These are phyloP conservation scores for Drosophila gaucha DNA, from an alignment of 2,888 invertebrate species.

Conservation along the genomic window DNA sequence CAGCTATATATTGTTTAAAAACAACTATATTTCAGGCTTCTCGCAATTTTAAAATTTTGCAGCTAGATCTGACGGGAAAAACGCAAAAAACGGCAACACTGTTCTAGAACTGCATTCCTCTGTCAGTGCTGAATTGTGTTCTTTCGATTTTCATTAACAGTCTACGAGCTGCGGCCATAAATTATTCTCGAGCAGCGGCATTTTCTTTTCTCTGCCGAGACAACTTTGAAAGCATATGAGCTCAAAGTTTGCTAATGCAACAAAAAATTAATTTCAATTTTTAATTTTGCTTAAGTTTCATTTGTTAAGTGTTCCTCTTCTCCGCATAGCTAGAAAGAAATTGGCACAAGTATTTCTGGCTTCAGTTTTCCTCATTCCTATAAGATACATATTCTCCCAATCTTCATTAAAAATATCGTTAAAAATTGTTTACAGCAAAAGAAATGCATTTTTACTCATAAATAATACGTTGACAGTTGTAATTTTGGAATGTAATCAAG, in stretches of 20 bases:
- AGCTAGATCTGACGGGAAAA: no score
- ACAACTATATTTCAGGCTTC: no score
- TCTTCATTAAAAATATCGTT: slow-evolving; percentile 15
- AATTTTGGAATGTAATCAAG: slow-evolving; percentile 81
- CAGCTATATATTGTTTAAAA: no score
- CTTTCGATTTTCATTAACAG: neutral
- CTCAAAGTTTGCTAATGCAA: slow-evolving; percentile 29
- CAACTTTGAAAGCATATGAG: slow-evolving; percentile 1
- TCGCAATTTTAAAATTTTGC: no score
- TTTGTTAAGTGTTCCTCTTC: neutral
- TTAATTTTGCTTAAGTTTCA: neutral
- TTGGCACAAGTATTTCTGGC: no score
- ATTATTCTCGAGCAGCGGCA: slow-evolving; percentile 1
- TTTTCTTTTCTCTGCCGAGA: slow-evolving; percentile 5
- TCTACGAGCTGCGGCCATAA: slow-evolving; percentile 4
- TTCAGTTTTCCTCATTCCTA: no score
- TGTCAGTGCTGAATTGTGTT: neutral
- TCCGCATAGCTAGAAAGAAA: neutral
- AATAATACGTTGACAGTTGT: slow-evolving; percentile 81
- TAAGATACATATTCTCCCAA: no score
- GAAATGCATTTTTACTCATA: slow-evolving; percentile 69
- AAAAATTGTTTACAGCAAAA: slow-evolving; percentile 28
- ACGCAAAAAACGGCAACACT: no score
- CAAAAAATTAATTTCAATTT: slow-evolving; percentile 15
- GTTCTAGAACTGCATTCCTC: neutral